phyloP scores from a whole-genome alignment of 1,140 invertebrate genomes.

The Sinonovacula constricta region DNA sequence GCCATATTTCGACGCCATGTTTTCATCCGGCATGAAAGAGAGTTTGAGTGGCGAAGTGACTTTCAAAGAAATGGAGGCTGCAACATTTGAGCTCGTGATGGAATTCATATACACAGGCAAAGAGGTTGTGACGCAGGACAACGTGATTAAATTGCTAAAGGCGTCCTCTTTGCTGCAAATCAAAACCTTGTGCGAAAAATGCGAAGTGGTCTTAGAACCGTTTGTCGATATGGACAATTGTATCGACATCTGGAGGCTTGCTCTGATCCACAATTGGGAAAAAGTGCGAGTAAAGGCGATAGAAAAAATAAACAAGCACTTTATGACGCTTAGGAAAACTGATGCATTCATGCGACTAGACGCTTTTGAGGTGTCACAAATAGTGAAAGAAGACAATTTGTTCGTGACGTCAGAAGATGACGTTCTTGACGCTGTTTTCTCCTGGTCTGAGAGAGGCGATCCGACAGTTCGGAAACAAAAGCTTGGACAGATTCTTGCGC shows the following conservation, averaged over 20 bases:
- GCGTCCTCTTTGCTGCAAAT: constrained; percentile 69
- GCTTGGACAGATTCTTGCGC: constrained; percentile 58
- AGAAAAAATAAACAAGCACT: constrained; percentile 62
- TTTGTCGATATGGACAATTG: constrained; percentile 66
- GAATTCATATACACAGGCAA: constrained; percentile 69
- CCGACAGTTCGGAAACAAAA: constrained; percentile 50
- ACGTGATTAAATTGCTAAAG: constrained; percentile 68
- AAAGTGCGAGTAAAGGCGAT: constrained; percentile 62
- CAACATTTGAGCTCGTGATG: constrained; percentile 66
- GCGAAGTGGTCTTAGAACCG: constrained; percentile 66
- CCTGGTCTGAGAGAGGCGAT: constrained; percentile 64
- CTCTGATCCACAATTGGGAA: constrained; percentile 63
- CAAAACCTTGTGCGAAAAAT: constrained; percentile 65
- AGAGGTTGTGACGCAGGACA: constrained; percentile 61
- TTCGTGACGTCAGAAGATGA: constrained; percentile 63
- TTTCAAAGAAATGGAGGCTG: constrained; percentile 68
- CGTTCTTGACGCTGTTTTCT: constrained; percentile 62
- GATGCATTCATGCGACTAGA: constrained; percentile 66
- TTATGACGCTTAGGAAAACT: constrained; percentile 60
- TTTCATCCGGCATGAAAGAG: constrained; percentile 72
- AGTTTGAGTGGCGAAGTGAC: constrained; percentile 68
- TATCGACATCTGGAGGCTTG: constrained; percentile 67
- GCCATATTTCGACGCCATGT: constrained; percentile 71
- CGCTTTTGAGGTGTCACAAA: constrained; percentile 63
- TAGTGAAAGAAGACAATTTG: constrained; percentile 67